These are phyloP conservation scores for Pseudolaguvia tuberculata DNA, from an alignment of 2,113 vertebrate genomes.

Conservation along the genomic window DNA sequence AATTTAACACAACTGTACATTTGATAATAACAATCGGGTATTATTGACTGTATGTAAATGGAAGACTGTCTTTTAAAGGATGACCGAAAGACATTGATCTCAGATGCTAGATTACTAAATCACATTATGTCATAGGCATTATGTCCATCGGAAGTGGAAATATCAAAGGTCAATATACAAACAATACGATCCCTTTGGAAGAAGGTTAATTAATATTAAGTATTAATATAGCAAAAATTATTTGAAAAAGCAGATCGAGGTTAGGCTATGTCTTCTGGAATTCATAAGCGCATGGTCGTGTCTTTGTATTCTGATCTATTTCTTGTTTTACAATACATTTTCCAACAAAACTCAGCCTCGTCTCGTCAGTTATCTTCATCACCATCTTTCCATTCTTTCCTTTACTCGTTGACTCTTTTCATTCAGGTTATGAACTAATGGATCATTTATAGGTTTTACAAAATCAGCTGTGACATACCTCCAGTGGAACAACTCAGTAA, in stretches of 20 bases:
- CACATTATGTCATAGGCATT: no score
- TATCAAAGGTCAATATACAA: no score
- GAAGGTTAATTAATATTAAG: no score
- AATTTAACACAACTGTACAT: no score
- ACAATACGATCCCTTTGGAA: no score
- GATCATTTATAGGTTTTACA: background rate
- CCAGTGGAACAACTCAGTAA: slow-evolving; percentile 44
- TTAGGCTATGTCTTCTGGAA: slow-evolving; percentile 38
- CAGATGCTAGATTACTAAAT: no score
- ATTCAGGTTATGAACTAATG: background rate
- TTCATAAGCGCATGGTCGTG: slow-evolving; percentile 16
- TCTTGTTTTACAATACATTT: background rate
- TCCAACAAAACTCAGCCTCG: background rate
- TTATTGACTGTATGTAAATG: no score
- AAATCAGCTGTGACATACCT: slow-evolving; percentile 35
- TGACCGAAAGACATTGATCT: no score
- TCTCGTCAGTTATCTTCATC: background rate
- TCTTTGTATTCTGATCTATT: background rate
- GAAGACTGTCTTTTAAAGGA: no score
- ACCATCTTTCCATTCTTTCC: background rate
- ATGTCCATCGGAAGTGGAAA: no score
- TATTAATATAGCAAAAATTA: no score
- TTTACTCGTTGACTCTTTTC: slow-evolving; percentile 1
- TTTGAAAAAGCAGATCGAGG: slow-evolving; percentile 19
- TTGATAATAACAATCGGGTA: no score